Evolutionary conservation across 2,113 vertebrate species (phyloP), one percentile per base, ranked within the genome.

Genomic region (Micronisus gabar): DNA sequence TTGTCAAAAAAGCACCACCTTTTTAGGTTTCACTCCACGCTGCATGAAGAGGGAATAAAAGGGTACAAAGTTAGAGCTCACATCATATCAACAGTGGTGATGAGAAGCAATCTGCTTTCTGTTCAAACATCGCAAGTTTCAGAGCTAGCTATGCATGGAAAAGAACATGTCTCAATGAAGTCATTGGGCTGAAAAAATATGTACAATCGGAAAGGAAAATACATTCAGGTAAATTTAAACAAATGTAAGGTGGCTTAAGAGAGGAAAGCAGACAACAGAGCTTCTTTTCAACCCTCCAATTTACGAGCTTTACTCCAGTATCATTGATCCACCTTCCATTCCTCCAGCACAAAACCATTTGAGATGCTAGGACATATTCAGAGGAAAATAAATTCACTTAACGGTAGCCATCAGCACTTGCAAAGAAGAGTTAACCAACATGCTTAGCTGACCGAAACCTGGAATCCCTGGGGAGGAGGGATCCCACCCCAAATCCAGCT

Each of bases 11-110:
- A 98, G 98, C 99, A 90, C 89, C 99, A 99, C 99, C 99, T 99
- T 99, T 98, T 99, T 99, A 84, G 98, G 98, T 96, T 99, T 99
- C 93, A 97, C 86, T 99, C 99, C 99, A 94, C 99, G 99, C 99
- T 99, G 99, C 98, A 81, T 98, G 98, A 97, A 93, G 92, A 96
- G 95, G 96, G 97, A 97, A 97, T 45, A 98, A 97, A 98, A 97
- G 88, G 72, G 80, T n/a, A 71, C 83, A 94, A 96, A 1, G 96
- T 98, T 98, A 98, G 97, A 97, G 91, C 90, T 83, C 38, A 11
- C 34, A 17, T 22, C 34, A 9, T 9, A 13, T 2, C 10, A 6
- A 36, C 25, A 8, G 50, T 0, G 16, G 14, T 7, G 36, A 12
- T 1, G 3, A 62, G 26, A 12, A 29, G 52, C 13, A 3, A 58